Evolutionary conservation across 1,140 invertebrate species (phyloP), one percentile per base, ranked within the genome.

Genomic region (Hydropsyche tenuis): DNA sequence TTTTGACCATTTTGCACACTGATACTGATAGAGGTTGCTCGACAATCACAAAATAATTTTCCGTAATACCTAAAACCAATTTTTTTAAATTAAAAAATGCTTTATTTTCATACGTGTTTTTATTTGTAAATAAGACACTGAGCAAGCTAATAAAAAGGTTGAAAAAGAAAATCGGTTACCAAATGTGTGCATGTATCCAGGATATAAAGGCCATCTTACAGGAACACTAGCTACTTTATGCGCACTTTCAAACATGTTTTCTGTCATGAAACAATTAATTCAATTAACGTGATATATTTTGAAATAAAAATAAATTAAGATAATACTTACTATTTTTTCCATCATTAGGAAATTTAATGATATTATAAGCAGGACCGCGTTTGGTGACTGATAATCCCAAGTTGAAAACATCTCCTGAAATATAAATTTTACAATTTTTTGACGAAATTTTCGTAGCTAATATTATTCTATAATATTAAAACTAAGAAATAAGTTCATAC

Each of bases 141-240:
- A n/a, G n/a, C n/a, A n/a, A n/a, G n/a, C n/a, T n/a, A n/a, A n/a
- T n/a, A n/a, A n/a, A n/a, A n/a, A n/a, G n/a, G n/a, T n/a, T n/a
- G n/a, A n/a, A n/a, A n/a, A n/a, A n/a, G n/a, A n/a, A n/a, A n/a
- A n/a, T n/a, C n/a, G n/a, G n/a, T n/a, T 84, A 88, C 92, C 93
- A 84, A 96, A 96, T 9, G 93, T 93, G 79, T 96, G 95, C 91
- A 95, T 95, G 73, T 96, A 96, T 0, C 90, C 88, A 0, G 93
- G 92, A 83, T 94, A 87, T 3, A 94, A 79, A 1, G 86, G 82
- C 91, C 93, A 94, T 70, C 92, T 86, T 6, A 91, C 88, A 0
- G 90, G 91, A 70, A 95, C 78, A 1, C 84, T 86, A 5, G 88
- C 90, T n/a, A 94, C 88, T 46, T 93, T 87, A 66, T 86, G 83